A percentile compares a stretch with the other conserved stretches of the same genome.
phyloP scores from a whole-genome alignment of 2,113 vertebrate species.

The Nibea coibor region DNA sequence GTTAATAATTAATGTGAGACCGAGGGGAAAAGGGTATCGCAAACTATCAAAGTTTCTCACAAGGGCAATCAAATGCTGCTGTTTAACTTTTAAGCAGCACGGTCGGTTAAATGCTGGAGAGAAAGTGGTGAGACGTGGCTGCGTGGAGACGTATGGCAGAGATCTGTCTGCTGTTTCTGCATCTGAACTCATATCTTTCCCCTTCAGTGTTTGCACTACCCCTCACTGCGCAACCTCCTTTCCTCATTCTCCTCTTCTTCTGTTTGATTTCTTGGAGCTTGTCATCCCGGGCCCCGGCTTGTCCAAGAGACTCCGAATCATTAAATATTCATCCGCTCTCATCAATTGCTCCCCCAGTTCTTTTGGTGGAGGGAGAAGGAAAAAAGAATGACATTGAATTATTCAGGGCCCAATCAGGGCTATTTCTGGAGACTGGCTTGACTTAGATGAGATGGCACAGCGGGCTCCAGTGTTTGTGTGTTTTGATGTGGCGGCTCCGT shows the following conservation, averaged over 20 bases:
- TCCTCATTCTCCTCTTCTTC: constrained; percentile 53
- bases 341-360: constrained; percentile 80
- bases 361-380: constrained; percentile 59
- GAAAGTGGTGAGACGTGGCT: neutral
- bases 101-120: constrained; percentile 29
- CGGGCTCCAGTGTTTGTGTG: constrained; percentile 67
- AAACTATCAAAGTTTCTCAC: constrained; percentile 44
- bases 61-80: constrained; percentile 48
- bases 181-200: constrained; percentile 43
- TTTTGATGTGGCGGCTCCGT: constrained; percentile 70
- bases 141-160: constrained; percentile 26
- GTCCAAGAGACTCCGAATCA: constrained; percentile 74
- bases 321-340: constrained; percentile 84
- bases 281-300: constrained; percentile 70
- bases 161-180: constrained; percentile 25
- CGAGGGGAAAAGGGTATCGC: neutral
- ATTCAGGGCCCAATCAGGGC: constrained; percentile 79
- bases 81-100: constrained; percentile 53
- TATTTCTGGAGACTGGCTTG: constrained; percentile 77
- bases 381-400: constrained; percentile 80
- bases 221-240: constrained; percentile 60
- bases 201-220: constrained; percentile 55
- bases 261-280: constrained; percentile 73
- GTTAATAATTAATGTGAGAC: constrained; percentile 50
- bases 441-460: constrained; percentile 61